Evolutionary conservation across 37 sponge, comb jelly and placozoan genomes (phyloP), one percentile per base, ranked within the genome.

Genomic region (Aplysina aerophoba): DNA sequence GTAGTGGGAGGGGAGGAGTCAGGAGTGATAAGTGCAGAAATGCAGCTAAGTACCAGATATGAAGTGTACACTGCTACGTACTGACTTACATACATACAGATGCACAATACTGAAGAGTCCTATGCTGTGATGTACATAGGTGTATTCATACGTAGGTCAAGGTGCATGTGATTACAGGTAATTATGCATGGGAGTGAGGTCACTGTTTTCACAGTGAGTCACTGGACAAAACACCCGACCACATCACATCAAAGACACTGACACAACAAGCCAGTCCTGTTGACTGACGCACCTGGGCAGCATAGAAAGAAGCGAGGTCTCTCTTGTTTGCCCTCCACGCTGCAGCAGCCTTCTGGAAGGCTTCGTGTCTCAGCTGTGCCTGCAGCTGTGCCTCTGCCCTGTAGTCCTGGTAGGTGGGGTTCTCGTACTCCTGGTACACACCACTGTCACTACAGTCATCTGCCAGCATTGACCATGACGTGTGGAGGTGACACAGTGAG

Each of bases 311-410:
- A 15, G 96, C 93, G 4, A 90, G 34, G 37, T 82, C 87, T 31
- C 73, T 67, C 63, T 90, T 89, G 57, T 88, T 92, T 63, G 27
- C 33, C 55, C 77, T 58, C n/a, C 83, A 63, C 16, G 96, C 96
- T 16, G 85, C 63, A 0, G 91, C 93, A 55, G 96, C 90, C 84
- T 95, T 95, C 64, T 88, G 86, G 56, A 90, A 92, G 36, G 81
- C 79, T 59, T 95, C 93, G 0, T 88, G 84, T 72, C 93, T 74
- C 39, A 92, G 87, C 22, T 90, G 74, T 16, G 91, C 91, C 30
- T 95, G 93, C 36, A 90, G 80, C n/a, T 95, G 83, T 15, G 96
- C 93, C 75, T 95, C 96, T 28, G 93, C 93, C 38, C 96, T 81
- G 82, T 86, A 73, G 59, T 90, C 91, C 16, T 68, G 31, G 71